Conservation (phyloP, 2,797 vertebrate genomes). For the Moxostoma hubbsi region DNA sequence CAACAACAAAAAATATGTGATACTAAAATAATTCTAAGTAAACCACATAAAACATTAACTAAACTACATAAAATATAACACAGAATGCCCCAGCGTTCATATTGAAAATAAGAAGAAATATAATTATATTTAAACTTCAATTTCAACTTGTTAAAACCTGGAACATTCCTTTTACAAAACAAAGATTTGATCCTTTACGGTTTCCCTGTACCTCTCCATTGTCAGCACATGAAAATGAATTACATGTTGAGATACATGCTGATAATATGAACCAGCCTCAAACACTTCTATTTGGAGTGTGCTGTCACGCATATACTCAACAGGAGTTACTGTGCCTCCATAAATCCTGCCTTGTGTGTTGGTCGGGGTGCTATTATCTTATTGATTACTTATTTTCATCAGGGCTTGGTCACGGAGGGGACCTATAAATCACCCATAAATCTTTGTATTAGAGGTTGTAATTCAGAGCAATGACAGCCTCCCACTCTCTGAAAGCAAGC, state of each 20-base stretch:
- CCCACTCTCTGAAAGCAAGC: neutral
- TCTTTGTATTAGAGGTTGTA: slow-evolving; percentile 31
- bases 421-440: slow-evolving; percentile 54
- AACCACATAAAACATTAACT: no score
- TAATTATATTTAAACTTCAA: no score
- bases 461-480: neutral
- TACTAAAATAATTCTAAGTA: no score
- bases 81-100: no score
- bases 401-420: slow-evolving; percentile 29
- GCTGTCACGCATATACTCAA: slow-evolving; percentile 16
- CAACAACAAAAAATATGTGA: no score
- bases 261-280: neutral
- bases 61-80: no score
- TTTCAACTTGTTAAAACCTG: no score
- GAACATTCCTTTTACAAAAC: no score
- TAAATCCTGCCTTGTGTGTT: slow-evolving; percentile 43
- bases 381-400: slow-evolving; percentile 62
- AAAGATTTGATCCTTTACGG: no score
- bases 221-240: neutral
- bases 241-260: neutral
- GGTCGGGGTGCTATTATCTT: slow-evolving; percentile 47
- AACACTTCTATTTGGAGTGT: neutral
- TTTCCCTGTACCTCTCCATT: neutral
- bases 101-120: no score
- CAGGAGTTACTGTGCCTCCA: slow-evolving; percentile 40